Conservation (phyloP, 2,113 vertebrate genomes). For the Bujurquina vittata region DNA sequence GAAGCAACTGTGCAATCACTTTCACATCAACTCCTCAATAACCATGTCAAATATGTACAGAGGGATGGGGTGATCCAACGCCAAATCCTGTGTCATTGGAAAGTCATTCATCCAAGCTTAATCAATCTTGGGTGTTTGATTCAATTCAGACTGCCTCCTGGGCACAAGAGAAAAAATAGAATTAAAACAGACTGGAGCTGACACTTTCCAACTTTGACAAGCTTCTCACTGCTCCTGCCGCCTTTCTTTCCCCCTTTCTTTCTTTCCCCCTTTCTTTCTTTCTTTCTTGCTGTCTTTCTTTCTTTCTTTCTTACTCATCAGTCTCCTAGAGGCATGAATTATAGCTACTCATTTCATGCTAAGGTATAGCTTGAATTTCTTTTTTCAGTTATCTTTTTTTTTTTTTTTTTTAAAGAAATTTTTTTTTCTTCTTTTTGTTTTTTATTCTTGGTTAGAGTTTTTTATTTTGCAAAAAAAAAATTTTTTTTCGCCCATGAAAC, state of each 20-base stretch:
- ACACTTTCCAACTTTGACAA: constrained; percentile 72
- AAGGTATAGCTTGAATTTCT: constrained; percentile 66
- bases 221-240: constrained; percentile 56
- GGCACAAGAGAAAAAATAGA: constrained; percentile 58
- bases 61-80: constrained; percentile 52
- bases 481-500: no score
- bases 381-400: no score
- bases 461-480: no score
- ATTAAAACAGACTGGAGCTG: constrained; percentile 62
- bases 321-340: constrained; percentile 74
- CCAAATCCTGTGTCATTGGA: constrained; percentile 67
- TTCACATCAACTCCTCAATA: constrained; percentile 59
- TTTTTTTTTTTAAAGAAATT: constrained; percentile 62
- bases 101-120: constrained; percentile 74
- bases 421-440: no score
- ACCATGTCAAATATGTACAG: constrained; percentile 68
- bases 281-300: constrained; percentile 2
- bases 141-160: constrained; percentile 68
- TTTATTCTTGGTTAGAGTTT: no score
- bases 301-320: constrained; percentile 36
- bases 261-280: constrained; percentile 23
- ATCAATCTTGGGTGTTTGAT: constrained; percentile 78
- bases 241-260: constrained; percentile 14
- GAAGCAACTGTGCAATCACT: constrained; percentile 54
- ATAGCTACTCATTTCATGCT: constrained; percentile 81